phyloP scores from a whole-genome alignment of 2,797 vertebrate species.

The Tarsius wallacei region DNA sequence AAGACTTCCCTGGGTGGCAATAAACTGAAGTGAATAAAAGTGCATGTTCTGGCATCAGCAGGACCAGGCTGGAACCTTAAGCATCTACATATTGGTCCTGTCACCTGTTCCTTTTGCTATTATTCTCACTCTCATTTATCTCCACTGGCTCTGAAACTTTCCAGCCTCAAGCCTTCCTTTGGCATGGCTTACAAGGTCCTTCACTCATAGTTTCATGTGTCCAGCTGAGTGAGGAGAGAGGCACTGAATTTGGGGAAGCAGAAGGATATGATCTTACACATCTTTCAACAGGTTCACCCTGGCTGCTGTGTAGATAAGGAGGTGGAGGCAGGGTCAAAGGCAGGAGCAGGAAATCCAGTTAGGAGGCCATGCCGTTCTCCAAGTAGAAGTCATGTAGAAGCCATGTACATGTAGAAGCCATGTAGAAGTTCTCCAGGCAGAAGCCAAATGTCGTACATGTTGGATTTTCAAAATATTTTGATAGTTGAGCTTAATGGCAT shows the following conservation, averaged over 20 bases:
- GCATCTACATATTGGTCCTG: accelerated
- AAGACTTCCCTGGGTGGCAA: not conserved
- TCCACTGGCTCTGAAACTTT: not conserved
- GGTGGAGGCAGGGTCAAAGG: accelerated
- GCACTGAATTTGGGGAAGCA: accelerated
- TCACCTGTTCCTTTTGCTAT: no score
- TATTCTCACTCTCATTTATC: accelerated
- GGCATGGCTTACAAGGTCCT: accelerated
- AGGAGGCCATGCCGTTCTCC: no score
- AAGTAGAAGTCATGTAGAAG: no score
- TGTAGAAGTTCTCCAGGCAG: accelerated
- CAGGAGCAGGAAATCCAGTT: no score
- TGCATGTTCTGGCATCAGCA: accelerated
- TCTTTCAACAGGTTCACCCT: not conserved
- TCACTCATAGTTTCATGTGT: accelerated
- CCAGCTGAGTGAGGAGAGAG: not conserved
- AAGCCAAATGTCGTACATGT: no score
- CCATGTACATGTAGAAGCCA: no score
- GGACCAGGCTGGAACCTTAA: accelerated
- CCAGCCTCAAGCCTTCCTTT: no score
- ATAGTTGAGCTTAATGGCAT: not conserved
- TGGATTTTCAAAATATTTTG: no score
- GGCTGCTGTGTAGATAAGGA: not conserved
- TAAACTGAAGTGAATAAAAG: accelerated
- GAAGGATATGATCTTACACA: no score